A percentile compares a stretch with the other conserved stretches of the same genome.
phyloP scores from a whole-genome alignment of 2,797 vertebrate genomes.

The Tinamus major region DNA sequence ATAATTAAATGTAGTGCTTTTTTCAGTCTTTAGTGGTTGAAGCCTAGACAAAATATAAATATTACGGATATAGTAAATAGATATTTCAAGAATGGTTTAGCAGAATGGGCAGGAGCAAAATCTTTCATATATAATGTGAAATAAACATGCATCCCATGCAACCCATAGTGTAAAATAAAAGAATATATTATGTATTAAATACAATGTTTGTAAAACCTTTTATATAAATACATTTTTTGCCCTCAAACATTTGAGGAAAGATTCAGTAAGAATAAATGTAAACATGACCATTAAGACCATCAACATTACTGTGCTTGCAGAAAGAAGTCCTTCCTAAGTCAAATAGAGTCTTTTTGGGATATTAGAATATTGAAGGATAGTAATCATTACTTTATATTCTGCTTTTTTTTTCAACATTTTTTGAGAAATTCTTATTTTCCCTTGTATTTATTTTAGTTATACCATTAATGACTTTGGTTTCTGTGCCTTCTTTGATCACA shows the following conservation, averaged over 20 bases:
- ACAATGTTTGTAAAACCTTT: neutral
- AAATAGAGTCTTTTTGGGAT: neutral
- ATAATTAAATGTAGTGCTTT: neutral
- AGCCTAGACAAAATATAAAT: neutral
- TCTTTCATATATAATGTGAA: neutral
- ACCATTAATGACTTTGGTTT: neutral
- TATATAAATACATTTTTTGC: neutral
- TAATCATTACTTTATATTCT: neutral
- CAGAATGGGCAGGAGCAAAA: neutral
- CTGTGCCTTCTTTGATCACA: neutral
- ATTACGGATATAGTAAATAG: neutral
- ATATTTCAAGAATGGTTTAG: neutral
- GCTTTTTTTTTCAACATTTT: neutral
- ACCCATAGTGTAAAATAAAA: neutral
- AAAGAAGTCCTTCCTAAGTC: accelerated
- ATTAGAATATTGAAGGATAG: neutral
- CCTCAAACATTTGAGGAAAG: neutral
- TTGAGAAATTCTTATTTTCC: neutral
- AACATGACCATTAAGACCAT: neutral
- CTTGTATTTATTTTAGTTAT: neutral
- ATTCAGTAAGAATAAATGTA: neutral
- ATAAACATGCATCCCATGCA: neutral
- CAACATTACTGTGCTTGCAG: neutral
- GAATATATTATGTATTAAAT: neutral
- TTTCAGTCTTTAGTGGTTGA: neutral